phyloP scores from a whole-genome alignment of 2,797 vertebrate genomes.

The Uromys caudimaculatus region DNA sequence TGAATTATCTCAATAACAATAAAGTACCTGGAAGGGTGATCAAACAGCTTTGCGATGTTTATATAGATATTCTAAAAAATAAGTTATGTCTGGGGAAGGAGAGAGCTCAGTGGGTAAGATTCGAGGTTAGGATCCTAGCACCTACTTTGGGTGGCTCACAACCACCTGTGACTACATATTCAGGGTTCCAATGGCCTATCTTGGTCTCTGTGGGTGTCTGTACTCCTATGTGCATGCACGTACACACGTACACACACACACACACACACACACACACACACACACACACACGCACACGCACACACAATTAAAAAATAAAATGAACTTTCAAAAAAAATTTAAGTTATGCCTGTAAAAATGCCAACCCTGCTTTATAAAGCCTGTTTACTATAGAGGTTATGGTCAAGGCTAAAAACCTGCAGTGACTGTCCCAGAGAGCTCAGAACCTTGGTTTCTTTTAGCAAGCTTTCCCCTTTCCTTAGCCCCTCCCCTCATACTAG shows the following conservation, averaged over 20 bases:
- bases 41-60: neutral
- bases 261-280: too few relatives aligned
- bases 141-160: neutral
- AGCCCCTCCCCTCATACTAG: neutral
- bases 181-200: neutral
- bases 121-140: neutral
- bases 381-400: neutral
- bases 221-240: too few relatives aligned
- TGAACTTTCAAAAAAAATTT: neutral
- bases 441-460: neutral
- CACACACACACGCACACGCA: neutral
- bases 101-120: neutral
- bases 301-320: neutral
- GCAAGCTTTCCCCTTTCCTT: neutral
- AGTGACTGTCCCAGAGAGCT: neutral
- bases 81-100: neutral
- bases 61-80: neutral
- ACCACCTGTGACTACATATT: neutral
- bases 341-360: neutral
- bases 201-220: neutral
- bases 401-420: neutral
- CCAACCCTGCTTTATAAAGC: neutral
- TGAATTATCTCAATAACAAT: neutral
- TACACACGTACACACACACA: neutral
- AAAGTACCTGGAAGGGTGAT: neutral